phyloP scores from a whole-genome alignment of 2,888 invertebrate genomes.

The Subacronicta megacephala region DNA sequence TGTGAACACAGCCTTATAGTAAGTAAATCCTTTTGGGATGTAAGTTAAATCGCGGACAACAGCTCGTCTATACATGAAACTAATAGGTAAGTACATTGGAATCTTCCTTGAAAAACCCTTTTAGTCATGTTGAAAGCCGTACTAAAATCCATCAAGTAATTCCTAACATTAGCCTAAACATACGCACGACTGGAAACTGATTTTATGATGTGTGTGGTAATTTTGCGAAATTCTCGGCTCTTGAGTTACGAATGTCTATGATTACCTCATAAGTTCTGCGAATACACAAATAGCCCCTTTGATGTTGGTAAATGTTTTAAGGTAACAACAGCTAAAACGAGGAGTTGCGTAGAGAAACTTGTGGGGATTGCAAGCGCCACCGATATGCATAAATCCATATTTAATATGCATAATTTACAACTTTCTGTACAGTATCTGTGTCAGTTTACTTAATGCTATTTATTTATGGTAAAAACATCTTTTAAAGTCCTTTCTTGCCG shows the following conservation, averaged over 20 bases:
- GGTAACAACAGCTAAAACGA: constrained; percentile 34
- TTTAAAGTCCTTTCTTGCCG: no score
- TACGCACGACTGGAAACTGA: constrained; percentile 33
- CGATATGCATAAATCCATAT: constrained; percentile 44
- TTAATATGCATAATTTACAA: constrained; percentile 38
- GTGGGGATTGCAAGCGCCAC: constrained; percentile 27
- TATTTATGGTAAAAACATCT: no score
- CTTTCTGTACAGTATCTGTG: constrained; percentile 23
- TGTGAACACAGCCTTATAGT: no score
- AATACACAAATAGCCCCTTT: constrained; percentile 47
- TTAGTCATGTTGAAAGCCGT: constrained; percentile 18
- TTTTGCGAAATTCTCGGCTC: constrained; percentile 48
- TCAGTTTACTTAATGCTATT: no score
- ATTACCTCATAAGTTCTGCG: constrained; percentile 51
- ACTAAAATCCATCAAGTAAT: constrained; percentile 41
- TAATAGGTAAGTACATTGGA: no score
- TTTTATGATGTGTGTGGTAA: constrained; percentile 50
- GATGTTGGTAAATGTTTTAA: constrained; percentile 51
- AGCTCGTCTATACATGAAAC: not conserved
- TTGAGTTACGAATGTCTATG: constrained; percentile 44
- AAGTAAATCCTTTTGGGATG: no score
- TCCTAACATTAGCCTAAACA: constrained; percentile 41
- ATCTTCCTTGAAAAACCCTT: not conserved
- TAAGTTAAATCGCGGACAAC: no score
- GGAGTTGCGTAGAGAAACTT: constrained; percentile 34